A percentile compares a stretch with the other conserved stretches of the same genome.
Evolutionary conservation across 2,113 vertebrate genomes (phyloP).

Genomic region (Dinomys branickii): DNA sequence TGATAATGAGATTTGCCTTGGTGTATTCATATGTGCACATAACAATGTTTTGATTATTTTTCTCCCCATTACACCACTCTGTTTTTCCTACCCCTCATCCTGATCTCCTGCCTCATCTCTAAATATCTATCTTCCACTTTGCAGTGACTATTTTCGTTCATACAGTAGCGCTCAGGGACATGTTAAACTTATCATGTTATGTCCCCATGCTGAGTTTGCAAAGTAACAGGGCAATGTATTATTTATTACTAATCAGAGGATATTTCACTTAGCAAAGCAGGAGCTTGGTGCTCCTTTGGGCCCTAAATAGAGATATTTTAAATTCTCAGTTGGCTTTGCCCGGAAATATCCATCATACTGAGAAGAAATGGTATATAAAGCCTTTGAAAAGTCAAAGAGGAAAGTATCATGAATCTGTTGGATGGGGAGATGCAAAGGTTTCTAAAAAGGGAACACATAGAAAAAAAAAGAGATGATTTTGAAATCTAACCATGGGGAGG

Average conservation of each 20-base stretch:
- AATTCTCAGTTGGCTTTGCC: slow-evolving; percentile 66
- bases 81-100: background rate
- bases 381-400: slow-evolving; percentile 44
- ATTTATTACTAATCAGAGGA: slow-evolving; percentile 80
- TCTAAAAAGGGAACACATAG: slow-evolving; percentile 74
- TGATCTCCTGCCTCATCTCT: background rate
- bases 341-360: slow-evolving; percentile 32
- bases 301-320: slow-evolving; percentile 57
- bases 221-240: slow-evolving; percentile 70
- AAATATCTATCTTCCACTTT: background rate
- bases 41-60: background rate
- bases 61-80: background rate
- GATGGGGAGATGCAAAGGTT: slow-evolving; percentile 68
- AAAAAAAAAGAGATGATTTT: slow-evolving; percentile 36
- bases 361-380: slow-evolving; percentile 55
- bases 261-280: slow-evolving; percentile 79
- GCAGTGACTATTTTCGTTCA: background rate
- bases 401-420: slow-evolving; percentile 37
- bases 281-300: slow-evolving; percentile 68
- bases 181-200: slow-evolving; percentile 38
- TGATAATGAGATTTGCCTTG: background rate
- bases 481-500: slow-evolving; percentile 67
- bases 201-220: slow-evolving; percentile 44
- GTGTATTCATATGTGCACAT: background rate
- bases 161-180: background rate